A percentile compares a stretch with the other conserved stretches of the same genome.
These are phyloP conservation scores for Pantherophis vulpinus DNA, from an alignment of 2,797 vertebrate species.

Conservation along the genomic window DNA sequence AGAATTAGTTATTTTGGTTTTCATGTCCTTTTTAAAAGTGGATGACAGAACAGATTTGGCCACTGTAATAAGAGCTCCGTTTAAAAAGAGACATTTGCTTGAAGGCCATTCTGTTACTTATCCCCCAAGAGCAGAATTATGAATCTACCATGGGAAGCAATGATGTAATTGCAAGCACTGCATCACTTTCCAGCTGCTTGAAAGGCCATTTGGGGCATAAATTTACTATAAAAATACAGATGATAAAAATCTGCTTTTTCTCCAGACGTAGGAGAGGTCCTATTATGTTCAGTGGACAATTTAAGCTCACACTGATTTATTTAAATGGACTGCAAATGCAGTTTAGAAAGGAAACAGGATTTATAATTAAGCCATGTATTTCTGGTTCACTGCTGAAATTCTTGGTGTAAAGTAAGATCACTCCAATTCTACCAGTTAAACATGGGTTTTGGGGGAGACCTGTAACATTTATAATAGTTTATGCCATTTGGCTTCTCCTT, in stretches of 20 bases:
- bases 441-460: not conserved
- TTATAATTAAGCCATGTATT: not conserved
- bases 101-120: conserved; percentile 62
- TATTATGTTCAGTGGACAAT: conserved; percentile 53
- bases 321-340: not conserved
- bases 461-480: not conserved
- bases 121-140: conserved; percentile 47
- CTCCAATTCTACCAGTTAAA: not conserved
- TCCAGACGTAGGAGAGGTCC: conserved; percentile 66
- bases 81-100: conserved; percentile 73
- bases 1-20: conserved; percentile 58
- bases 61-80: conserved; percentile 61
- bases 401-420: not conserved
- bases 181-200: conserved; percentile 68
- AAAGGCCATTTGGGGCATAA: conserved; percentile 73
- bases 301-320: conserved; percentile 33
- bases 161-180: conserved; percentile 70
- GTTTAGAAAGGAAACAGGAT: not conserved
- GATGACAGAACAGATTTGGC: conserved; percentile 59
- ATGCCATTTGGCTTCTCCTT: not conserved
- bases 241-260: conserved; percentile 68
- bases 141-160: conserved; percentile 64
- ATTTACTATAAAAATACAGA: conserved; percentile 74
- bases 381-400: not conserved
- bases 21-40: conserved; percentile 61